Evolutionary conservation across 2,797 vertebrate species (phyloP), one percentile per base, ranked within the genome.

Genomic region (Meda fulgida): DNA sequence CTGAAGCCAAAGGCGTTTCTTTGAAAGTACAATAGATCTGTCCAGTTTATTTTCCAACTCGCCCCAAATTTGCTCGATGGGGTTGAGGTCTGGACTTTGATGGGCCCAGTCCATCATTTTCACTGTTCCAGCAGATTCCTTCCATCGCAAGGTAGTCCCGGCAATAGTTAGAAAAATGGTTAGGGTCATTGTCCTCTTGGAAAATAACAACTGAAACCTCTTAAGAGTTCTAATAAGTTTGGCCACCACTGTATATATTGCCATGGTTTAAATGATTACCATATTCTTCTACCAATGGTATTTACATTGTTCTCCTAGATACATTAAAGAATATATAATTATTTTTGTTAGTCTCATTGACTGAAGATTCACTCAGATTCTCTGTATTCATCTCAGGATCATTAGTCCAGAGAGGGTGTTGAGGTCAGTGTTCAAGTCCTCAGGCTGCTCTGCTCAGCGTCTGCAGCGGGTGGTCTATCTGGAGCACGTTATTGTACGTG

Each of bases 401-500:
- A 97, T 98, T 89, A 93, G 96, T 86, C 95, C 96, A 5, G 97
- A 96, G 90, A 95, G 94, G 3, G 88, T 89, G 38, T 93, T 97
- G 85, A 96, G 94, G 66, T 96, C 96, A 66, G 95, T 95, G 89
- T 94, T 94, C 78, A 94, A 96, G 94, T 96, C 96, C 19, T 92
- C 95, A 0, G 97, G 97, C 83, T 99, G 98, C 91, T 94, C 95
- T 0, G 89, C 92, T 86, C 90, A 96, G 85, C 92, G 93, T 85
- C 95, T 90, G 87, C 96, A 95, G 88, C 96, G 94, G 1, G 96
- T 99, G 86, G 95, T 92, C 87, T 97, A 97, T 91, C 92, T 98
- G 92, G 98, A 99, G 89, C 98, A 99, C 0, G 96, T 98, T 0
- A 90, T 98, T 2, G 95, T 97, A 31, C 96, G 96, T 26, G 93